Base-by-base conservation (phyloP, 1,140 invertebrate genomes). In the Saxidomus purpurata region DNA sequence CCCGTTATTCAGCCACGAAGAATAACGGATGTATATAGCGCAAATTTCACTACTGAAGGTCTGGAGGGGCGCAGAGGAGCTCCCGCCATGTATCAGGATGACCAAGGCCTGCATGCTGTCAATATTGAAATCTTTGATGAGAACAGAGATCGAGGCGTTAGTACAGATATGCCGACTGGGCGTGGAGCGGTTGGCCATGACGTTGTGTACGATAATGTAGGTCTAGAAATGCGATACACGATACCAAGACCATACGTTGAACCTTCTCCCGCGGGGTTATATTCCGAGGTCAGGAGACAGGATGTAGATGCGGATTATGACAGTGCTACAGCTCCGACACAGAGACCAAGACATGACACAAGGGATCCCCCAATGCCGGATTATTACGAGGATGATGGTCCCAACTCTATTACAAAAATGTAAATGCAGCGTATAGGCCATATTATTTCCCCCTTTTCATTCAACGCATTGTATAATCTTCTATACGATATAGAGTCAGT, bases 81-180 rank as follows among this genome's bases (percentile, higher is more conserved):
- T 76, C n/a, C 40, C 1, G 38, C 11, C 25, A 76, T 28, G n/a
- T 40, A 76, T 28, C 34, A 40, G 13, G 38, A 76, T 76, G 71
- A 76, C 25, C 25, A 9, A 3, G 59, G 59, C n/a, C 59, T 63
- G 25, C 36, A 43, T 25, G n/a, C 25, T 49, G 71, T 49, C 25
- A 43, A 76, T 49, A 43, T 76, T 6, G 40, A 40, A 19, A 49
- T 76, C 9, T 76, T 76, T 76, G 71, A 76, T 22, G 71, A 76
- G 19, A 36, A 36, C 1, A 71, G 38, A 19, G 25, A n/a, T 6
- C 55, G 19, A 6, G 11, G n/a, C 0, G 15, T 9, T 2, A 25
- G 40, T n/a, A 43, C 17, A n/a, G 71, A 76, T 0, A 71, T 38
- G 38, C 67, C 34, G 4, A n/a, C 13, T 38, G 67, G 34, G 17